phyloP scores from a whole-genome alignment of 2,113 vertebrate species.

The Ameiurus melas region DNA sequence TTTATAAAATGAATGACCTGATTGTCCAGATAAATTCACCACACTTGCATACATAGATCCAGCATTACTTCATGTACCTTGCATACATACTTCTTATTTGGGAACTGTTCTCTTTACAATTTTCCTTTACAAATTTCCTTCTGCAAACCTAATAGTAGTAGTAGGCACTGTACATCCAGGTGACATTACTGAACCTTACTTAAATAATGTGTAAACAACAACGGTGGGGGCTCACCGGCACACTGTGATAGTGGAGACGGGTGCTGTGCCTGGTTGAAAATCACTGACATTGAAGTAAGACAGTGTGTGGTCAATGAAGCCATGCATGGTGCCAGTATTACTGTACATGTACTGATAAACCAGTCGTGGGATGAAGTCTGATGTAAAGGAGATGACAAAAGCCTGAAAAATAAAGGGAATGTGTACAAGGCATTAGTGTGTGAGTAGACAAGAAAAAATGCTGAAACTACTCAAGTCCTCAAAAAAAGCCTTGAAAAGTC shows the following conservation, averaged over 20 bases:
- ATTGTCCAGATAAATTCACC: neutral
- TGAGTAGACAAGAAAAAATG: neutral
- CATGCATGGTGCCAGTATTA: conserved; percentile 87
- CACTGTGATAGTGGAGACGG: conserved; percentile 76
- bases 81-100: neutral
- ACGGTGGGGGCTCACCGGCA: conserved; percentile 81
- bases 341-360: conserved; percentile 95
- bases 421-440: neutral
- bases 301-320: conserved; percentile 95
- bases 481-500: neutral
- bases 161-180: neutral
- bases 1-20: neutral
- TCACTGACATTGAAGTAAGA: conserved; percentile 95
- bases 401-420: conserved; percentile 71
- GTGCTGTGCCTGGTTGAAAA: conserved; percentile 82
- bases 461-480: neutral
- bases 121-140: neutral
- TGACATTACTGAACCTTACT: neutral
- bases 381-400: conserved; percentile 95
- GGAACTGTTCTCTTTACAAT: neutral
- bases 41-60: neutral
- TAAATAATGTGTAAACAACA: neutral
- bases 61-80: neutral
- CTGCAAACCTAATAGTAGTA: neutral
- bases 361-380: conserved; percentile 94